phyloP scores from a whole-genome alignment of 2,113 vertebrate species.

The Furnarius figulus region DNA sequence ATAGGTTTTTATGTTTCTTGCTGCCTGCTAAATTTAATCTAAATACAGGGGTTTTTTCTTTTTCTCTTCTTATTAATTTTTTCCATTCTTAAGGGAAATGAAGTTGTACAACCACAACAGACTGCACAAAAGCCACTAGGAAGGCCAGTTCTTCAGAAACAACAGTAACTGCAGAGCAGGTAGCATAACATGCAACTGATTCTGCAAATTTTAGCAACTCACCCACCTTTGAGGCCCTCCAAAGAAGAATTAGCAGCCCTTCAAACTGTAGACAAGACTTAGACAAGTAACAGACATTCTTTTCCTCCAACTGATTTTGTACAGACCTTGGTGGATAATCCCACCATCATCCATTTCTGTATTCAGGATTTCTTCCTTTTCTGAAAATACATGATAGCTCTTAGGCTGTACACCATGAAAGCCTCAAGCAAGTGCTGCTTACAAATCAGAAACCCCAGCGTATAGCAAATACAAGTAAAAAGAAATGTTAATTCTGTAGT shows the following conservation, averaged over 20 bases:
- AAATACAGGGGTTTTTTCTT: not conserved
- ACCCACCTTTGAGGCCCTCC: not conserved
- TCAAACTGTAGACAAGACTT: not conserved
- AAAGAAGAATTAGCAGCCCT: not conserved
- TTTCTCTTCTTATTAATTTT: not conserved
- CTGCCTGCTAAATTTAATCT: not conserved
- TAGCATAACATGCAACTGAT: not conserved
- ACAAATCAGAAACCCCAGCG: not conserved
- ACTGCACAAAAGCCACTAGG: not conserved
- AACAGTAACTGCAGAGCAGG: not conserved
- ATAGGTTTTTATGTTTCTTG: not conserved
- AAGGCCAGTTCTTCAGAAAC: slow-evolving; percentile 2
- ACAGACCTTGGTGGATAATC: not conserved
- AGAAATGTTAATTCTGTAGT: not conserved
- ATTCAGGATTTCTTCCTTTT: not conserved
- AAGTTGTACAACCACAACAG: not conserved
- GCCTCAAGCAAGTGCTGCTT: not conserved
- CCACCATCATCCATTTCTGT: not conserved
- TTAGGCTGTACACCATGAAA: not conserved
- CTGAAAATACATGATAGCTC: not conserved
- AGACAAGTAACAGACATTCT: not conserved
- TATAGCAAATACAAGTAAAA: not conserved
- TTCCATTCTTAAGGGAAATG: not conserved
- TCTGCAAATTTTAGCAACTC: not conserved
- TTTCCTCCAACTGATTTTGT: not conserved